Evolutionary conservation across 2,888 invertebrate species (phyloP).

Genomic region (Rhamnusium bicolor): DNA sequence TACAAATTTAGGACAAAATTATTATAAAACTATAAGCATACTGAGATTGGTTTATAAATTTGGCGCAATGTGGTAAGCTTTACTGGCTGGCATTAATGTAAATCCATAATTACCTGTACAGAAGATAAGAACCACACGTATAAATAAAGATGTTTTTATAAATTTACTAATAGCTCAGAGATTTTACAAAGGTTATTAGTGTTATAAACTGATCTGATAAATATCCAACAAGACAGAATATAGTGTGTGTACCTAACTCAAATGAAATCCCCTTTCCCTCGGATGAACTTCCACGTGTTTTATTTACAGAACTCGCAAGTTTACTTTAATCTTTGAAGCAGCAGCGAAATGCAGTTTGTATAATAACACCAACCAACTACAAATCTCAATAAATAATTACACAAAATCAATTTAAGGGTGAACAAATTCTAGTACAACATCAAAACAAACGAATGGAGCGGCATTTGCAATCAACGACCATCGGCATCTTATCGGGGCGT

Average conservation of each 20-base stretch:
- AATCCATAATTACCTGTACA: background rate
- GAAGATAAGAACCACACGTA: background rate
- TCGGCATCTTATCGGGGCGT: slow-evolving; percentile 27
- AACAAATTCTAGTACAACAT: slow-evolving; percentile 2
- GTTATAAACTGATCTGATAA: background rate
- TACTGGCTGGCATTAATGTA: background rate
- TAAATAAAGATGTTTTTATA: background rate
- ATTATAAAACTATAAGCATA: background rate
- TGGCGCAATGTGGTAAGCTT: background rate
- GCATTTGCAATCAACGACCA: slow-evolving; percentile 25
- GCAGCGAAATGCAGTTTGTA: background rate
- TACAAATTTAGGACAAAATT: background rate
- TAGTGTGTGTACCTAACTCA: background rate
- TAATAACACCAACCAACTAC: background rate
- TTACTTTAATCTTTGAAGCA: background rate
- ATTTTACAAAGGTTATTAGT: background rate
- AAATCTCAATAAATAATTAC: slow-evolving; percentile 1
- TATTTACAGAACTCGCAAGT: background rate
- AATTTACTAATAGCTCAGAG: background rate
- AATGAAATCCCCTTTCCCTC: background rate
- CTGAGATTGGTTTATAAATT: background rate
- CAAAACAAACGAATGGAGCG: slow-evolving; percentile 13
- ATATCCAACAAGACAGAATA: background rate
- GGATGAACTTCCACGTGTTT: background rate
- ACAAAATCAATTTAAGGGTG: background rate